These are phyloP conservation scores for Gymnarchus niloticus DNA, from an alignment of 2,113 vertebrate species.

Conservation along the genomic window DNA sequence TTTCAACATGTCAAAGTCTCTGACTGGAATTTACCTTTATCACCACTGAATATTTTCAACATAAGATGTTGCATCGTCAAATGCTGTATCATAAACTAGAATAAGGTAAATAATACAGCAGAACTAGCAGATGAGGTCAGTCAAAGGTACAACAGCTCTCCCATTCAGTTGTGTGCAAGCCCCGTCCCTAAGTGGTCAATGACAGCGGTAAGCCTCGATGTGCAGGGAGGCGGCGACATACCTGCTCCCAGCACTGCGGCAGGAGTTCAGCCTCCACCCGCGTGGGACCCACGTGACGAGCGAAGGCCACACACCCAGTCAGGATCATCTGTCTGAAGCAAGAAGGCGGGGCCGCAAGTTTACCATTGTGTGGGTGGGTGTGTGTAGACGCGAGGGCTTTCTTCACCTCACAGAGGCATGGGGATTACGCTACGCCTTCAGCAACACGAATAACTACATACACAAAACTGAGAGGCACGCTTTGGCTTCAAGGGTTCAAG, in stretches of 20 bases:
- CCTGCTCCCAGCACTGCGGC: conserved; percentile 99
- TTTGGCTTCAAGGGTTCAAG: not conserved
- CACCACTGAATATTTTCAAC: no score
- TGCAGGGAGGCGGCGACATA: conserved; percentile 32
- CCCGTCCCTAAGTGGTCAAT: not conserved
- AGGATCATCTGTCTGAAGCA: conserved; percentile 91
- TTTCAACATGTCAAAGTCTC: no score
- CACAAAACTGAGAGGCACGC: not conserved
- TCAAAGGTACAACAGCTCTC: no score
- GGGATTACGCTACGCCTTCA: no score
- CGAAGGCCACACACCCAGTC: conserved; percentile 94
- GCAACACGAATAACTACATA: not conserved
- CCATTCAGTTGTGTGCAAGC: no score
- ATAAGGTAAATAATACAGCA: no score
- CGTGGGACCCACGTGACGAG: conserved; percentile 89
- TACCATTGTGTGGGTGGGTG: no score
- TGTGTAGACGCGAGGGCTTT: no score
- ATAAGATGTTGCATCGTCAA: not conserved
- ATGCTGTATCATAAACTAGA: not conserved
- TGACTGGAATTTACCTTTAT: no score
- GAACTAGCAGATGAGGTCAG: no score
- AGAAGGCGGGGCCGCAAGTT: no score
- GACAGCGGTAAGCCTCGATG: not conserved
- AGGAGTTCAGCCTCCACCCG: conserved; percentile 94
- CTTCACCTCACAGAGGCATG: no score